Conservation (phyloP, 2,113 vertebrate species). For the Mus musculus region GRCm39 chr5:36505501-36506000, state of each 20-base stretch:
- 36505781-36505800: neutral
- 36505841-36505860: neutral
- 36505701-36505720: neutral
- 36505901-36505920: constrained; percentile 81
- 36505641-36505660: neutral
- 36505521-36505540: constrained; percentile 61
- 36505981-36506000: constrained; percentile 72
- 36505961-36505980: constrained; percentile 80
- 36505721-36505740: neutral
- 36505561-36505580: constrained; percentile 44
- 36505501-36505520: constrained; percentile 13
- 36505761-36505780: constrained; percentile 31
- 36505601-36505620: constrained; percentile 63
- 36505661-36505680: neutral
- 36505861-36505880: constrained; percentile 57
- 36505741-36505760: neutral
- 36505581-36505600: constrained; percentile 74
- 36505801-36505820: constrained; percentile 37
- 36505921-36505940: constrained; percentile 78
- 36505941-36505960: constrained; percentile 73
- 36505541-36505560: constrained; percentile 55
- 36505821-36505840: constrained; percentile 52
- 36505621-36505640: constrained; percentile 49
- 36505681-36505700: neutral
- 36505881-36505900: constrained; percentile 81